Evolutionary conservation across 2,888 invertebrate genomes (phyloP).

Genomic region (Volucella inflata): DNA sequence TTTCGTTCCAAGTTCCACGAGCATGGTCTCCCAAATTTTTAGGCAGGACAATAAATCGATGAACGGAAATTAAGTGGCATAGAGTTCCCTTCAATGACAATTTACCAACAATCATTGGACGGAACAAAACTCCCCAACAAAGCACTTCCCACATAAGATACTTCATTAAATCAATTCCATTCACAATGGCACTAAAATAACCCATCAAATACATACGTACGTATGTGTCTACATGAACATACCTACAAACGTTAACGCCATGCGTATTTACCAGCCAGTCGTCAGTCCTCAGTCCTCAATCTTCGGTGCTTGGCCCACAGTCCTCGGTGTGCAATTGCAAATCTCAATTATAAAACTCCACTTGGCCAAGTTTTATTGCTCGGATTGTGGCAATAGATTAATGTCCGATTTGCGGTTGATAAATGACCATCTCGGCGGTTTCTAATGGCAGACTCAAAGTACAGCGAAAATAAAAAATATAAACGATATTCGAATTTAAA

Average conservation of each 20-base stretch:
- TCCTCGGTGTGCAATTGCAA: neutral
- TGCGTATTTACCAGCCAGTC: neutral
- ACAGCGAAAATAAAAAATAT: neutral
- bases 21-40: constrained; percentile 13
- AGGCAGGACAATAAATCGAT: constrained; percentile 44
- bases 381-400: constrained; percentile 52
- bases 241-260: neutral
- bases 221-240: neutral
- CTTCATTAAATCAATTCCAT: constrained; percentile 51
- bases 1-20: no score
- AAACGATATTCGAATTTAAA: constrained; percentile 22
- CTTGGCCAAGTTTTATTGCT: constrained; percentile 47
- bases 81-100: constrained; percentile 21
- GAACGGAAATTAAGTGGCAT: constrained; percentile 32
- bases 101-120: constrained; percentile 28
- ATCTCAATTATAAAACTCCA: constrained; percentile 29
- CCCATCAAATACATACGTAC: constrained; percentile 18
- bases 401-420: constrained; percentile 54
- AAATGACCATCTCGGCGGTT: constrained; percentile 38
- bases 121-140: neutral
- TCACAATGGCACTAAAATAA: constrained; percentile 37
- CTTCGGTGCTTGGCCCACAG: no score
- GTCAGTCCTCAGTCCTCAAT: neutral
- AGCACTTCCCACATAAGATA: neutral
- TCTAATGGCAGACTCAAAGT: neutral